Evolutionary conservation across 2,113 vertebrate species (phyloP), one percentile per base, ranked within the genome.

Genomic region (Xerus inauris): DNA sequence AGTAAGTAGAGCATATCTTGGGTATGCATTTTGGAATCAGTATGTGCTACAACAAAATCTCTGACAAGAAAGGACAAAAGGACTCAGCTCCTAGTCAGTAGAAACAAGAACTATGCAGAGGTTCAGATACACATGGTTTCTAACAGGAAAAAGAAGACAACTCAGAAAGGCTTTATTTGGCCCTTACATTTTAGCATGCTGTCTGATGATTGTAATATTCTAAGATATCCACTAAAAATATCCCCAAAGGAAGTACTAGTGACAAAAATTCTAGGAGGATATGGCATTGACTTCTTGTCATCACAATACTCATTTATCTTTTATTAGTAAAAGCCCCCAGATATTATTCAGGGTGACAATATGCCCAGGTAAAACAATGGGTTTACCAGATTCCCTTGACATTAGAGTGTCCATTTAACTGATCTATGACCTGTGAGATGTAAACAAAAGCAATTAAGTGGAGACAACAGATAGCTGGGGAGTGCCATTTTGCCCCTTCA

Each of bases 231-330:
- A 82, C 30, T 69, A 79, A 94, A 72, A 13, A 57, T 76, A 67
- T 9, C 40, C 32, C 95, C 75, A 69, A 45, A 92, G 67, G 38
- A 88, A 95, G 13, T 83, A 79, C 10, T 86, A 42, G 59, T 93
- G 57, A 65, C 30, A 94, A 82, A 95, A 95, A 51, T 64, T 82
- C n/a, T 79, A 89, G 57, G 49, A 86, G 24, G 10, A 1, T 76
- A 72, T 28, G 45, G 12, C 35, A 73, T 45, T 73, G n/a, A 83
- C 49, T 90, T 91, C 26, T 73, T 59, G 84, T 4, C 30, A 13
- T 49, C 9, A 14, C 72, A 95, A 88, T 14, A 83, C 75, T 47
- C 24, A 72, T 51, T 80, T 26, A 24, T 89, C 38, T 32, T 90
- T 95, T 87, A 67, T 62, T 80, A 71, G 47, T 47, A 77, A 75